Evolutionary conservation across 1,140 invertebrate genomes (phyloP), one percentile per base, ranked within the genome.

Genomic region (Drosophila simulans): DNA sequence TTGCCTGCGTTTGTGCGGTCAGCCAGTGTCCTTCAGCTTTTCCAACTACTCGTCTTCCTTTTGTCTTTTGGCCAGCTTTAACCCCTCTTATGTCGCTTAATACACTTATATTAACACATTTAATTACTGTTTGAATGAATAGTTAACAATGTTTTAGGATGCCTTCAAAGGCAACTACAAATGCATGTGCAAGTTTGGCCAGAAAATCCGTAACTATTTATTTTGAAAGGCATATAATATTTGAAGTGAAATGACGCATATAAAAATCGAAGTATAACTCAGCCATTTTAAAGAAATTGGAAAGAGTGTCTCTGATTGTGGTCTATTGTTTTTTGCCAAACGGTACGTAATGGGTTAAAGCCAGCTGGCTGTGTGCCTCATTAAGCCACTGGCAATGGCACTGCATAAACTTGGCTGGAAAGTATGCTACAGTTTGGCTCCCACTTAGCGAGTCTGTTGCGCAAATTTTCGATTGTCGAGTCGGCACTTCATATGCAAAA

Each of bases 401-500:
- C 43, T 79, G 83, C 70, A 88, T 69, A 83, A 72, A 86, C 73
- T 76, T 65, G 46, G 58, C 83, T 64, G 56, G 48, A 71, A 86
- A 86, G 70, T 88, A 82, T 82, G 83, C 83, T 77, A 86, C 66
- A 83, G 70, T 74, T 68, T 80, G 69, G 76, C 46, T 82, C 54
- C 82, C 82, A 86, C 83, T 88, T 86, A 88, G 74, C 83, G 83
- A 56, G 83, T 82, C 83, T 86, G 79, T 88, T 82, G 78, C 83
- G 63, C 75, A 86, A 88, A 86, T 86, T 88, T 86, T 86, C 83
- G 83, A 86, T 86, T 86, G 83, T 86, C 88, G 83, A 79, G 83
- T 76, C 83, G 83, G 79, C 83, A 86, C 79, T 86, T 83, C 83
- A 86, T 86, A 86, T 86, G 83, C 83, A 76, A 86, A 86, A 86